Base-by-base conservation (phyloP, 2,888 invertebrate species). In the Caenorhabditis panamensis region DNA sequence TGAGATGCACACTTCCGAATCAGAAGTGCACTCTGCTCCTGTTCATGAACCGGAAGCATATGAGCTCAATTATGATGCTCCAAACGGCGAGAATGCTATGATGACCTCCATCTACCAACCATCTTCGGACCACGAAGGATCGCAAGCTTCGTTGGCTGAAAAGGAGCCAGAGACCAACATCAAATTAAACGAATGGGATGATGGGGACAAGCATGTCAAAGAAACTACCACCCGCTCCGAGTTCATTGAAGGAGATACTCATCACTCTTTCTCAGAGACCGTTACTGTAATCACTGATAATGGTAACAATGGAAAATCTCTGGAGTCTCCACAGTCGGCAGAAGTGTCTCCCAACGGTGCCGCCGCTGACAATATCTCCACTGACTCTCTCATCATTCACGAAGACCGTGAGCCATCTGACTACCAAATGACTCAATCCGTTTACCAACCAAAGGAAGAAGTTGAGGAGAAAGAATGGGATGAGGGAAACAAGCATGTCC, bases 381-480 rank as follows among this genome's bases (percentile, higher is more conserved):
- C 83, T 0, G 83, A 84, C 28, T 82, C 82, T 8, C 47, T 84
- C 51, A 66, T 80, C 20, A 82, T 83, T 58, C 83, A 84, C 20
- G 79, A 80, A 11, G 58, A 68, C 16, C 56, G 61, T 13, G 54
- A 61, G 3, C 22, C 31, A 20, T 13, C 53, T 22, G 78, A 61
- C 18, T 47, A 79, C 31, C 58, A 49, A 18, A 76, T 80, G 80
- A 75, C 66, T n/a, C 71, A 81, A 66, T 76, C 76, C 22, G 64
- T 71, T 26, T 81, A 81, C 37, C 54, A 67, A 47, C 76, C 71
- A 31, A 62, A 28, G 16, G 58, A 64, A 8, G 69, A 80, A 47
- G 58, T 31, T 1, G 54, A 68, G 4, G 71, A 72, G 44, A 26
- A 44, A 18, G 66, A 73, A 9, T 62, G 68, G 68, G 67, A 75